phyloP scores from a whole-genome alignment of 2,888 invertebrate species.

The Polietes domitor region DNA sequence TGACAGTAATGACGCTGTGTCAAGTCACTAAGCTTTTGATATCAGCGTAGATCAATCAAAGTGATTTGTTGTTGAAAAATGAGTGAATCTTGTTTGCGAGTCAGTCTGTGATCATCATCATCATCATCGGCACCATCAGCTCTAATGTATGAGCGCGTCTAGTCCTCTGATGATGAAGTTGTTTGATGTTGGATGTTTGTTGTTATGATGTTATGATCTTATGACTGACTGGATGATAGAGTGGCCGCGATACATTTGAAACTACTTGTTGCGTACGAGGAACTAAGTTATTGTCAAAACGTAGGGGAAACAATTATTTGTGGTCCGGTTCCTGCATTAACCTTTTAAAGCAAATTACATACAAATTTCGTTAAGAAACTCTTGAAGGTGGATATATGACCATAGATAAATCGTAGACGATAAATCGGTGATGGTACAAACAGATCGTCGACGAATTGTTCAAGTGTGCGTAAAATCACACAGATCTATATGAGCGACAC shows the following conservation, averaged over 20 bases:
- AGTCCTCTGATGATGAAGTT: not conserved
- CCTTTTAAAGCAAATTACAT: too few relatives aligned
- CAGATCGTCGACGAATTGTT: too few relatives aligned
- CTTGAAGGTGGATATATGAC: too few relatives aligned
- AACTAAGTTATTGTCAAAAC: not conserved
- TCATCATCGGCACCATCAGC: not conserved
- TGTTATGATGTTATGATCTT: not conserved
- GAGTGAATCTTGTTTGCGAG: not conserved
- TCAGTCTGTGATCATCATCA: too few relatives aligned
- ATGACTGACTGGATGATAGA: not conserved
- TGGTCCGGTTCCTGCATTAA: too few relatives aligned
- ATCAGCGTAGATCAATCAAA: conserved; percentile 30
- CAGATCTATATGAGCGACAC: too few relatives aligned
- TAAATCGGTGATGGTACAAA: too few relatives aligned
- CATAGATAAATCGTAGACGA: too few relatives aligned
- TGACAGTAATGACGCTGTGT: conserved; percentile 17
- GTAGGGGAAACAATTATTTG: not conserved
- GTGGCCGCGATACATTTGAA: not conserved
- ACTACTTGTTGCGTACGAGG: not conserved
- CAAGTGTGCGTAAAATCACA: too few relatives aligned
- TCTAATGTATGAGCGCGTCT: not conserved
- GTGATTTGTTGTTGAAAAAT: not conserved
- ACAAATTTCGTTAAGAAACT: too few relatives aligned
- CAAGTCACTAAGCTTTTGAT: not conserved
- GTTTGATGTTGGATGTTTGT: not conserved